phyloP scores from a whole-genome alignment of 2,797 vertebrate species.

The Oreonectes daqikongensis region DNA sequence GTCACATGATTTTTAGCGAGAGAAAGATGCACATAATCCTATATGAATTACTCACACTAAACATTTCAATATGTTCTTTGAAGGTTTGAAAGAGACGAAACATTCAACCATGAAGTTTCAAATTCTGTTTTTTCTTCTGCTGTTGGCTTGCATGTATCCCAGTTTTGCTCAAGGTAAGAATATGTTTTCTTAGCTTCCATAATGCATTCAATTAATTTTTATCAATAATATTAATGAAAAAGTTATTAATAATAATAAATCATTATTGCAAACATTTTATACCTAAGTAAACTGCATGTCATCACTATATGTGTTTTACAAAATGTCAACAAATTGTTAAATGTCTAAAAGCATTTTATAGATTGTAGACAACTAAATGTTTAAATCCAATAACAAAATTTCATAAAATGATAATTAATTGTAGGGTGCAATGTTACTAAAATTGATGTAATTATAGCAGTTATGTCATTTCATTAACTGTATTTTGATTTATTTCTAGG shows the following conservation, averaged over 20 bases:
- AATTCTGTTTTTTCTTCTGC: conserved; percentile 65
- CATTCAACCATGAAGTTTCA: conserved; percentile 71
- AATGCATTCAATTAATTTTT: no score
- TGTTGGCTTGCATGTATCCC: conserved; percentile 71
- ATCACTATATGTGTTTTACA: no score
- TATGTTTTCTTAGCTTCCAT: not conserved
- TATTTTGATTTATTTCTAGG: conserved; percentile 58
- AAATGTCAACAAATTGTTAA: no score
- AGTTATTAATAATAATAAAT: no score
- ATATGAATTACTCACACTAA: not conserved
- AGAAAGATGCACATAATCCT: not conserved
- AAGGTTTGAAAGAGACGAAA: conserved; percentile 15
- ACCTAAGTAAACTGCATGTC: no score
- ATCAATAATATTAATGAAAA: no score
- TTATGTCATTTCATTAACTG: not conserved
- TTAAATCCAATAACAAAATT: no score
- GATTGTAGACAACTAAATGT: no score
- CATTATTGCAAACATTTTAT: no score
- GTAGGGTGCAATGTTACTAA: no score
- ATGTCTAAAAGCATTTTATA: no score
- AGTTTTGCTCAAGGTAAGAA: conserved; percentile 74
- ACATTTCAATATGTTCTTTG: conserved; percentile 1
- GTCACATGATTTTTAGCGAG: not conserved
- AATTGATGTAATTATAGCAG: not conserved
- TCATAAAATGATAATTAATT: no score